Percentiles rank a stretch among this genome's conserved stretches.
Conservation (phyloP, 2,113 vertebrate genomes). For the Nothocercus julius region DNA sequence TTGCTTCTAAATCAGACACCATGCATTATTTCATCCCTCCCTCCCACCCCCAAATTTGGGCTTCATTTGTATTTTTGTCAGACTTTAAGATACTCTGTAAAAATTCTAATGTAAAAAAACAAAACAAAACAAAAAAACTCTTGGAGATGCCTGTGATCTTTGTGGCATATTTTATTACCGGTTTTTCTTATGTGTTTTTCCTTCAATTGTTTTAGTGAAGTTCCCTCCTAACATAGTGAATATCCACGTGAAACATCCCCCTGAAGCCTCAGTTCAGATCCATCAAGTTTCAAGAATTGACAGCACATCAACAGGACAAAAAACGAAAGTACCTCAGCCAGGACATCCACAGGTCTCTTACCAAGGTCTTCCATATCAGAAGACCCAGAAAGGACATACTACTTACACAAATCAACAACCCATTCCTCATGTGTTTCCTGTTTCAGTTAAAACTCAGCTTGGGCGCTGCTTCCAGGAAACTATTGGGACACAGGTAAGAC, state of each 20-base stretch:
- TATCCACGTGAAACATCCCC: slow-evolving; percentile 97
- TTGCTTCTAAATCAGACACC: background rate
- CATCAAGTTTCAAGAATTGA: slow-evolving; percentile 97
- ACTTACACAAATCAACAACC: slow-evolving; percentile 87
- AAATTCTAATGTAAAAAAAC: background rate
- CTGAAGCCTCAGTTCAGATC: slow-evolving; percentile 96
- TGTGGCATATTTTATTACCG: background rate
- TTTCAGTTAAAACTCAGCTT: slow-evolving; percentile 89
- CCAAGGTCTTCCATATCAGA: slow-evolving; percentile 86
- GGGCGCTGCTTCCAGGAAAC: slow-evolving; percentile 99
- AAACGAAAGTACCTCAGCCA: slow-evolving; percentile 80
- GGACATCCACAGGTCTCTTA: slow-evolving; percentile 84
- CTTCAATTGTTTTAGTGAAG: slow-evolving; percentile 80
- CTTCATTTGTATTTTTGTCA: background rate
- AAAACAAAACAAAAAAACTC: background rate
- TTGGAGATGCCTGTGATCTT: background rate
- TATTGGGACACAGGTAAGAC: slow-evolving; percentile 88
- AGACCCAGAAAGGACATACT: slow-evolving; percentile 84
- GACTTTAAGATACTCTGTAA: background rate
- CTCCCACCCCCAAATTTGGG: background rate
- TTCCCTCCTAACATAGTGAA: slow-evolving; percentile 92
- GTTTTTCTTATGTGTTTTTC: slow-evolving; percentile 38
- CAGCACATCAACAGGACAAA: slow-evolving; percentile 81
- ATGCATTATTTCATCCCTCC: background rate
- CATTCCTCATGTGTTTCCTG: slow-evolving; percentile 86